These are phyloP conservation scores for Actinia tenebrosa DNA, from an alignment of 64 coral and sea anemone species.

Conservation along the genomic window DNA sequence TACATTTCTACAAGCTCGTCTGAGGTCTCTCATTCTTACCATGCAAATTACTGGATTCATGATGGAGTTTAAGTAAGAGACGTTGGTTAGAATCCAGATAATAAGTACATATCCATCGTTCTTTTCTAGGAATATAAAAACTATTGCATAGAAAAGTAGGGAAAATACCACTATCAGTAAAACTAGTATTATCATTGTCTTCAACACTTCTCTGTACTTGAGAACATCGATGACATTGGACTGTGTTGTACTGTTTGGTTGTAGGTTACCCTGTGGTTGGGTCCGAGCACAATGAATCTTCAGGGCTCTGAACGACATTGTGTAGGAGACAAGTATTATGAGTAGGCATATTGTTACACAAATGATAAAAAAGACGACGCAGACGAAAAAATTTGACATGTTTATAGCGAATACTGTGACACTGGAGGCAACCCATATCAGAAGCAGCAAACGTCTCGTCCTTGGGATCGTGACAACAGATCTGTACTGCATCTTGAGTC, in stretches of 20 bases:
- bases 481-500: conserved; percentile 2
- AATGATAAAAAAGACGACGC: background rate
- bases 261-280: background rate
- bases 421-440: background rate
- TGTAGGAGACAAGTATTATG: background rate
- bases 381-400: background rate
- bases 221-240: background rate
- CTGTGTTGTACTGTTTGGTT: background rate
- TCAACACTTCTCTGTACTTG: background rate
- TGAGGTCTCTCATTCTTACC: background rate
- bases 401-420: background rate
- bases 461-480: background rate
- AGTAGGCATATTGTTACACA: background rate
- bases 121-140: too few species aligned
- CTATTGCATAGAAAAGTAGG: background rate
- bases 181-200: background rate
- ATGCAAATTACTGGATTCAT: background rate
- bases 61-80: background rate
- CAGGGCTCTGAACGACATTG: background rate
- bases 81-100: background rate
- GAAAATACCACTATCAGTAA: background rate
- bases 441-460: background rate
- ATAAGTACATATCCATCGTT: background rate
- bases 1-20: background rate
- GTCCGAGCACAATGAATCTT: background rate